Percentiles rank a stretch among this genome's conserved stretches.
These are phyloP conservation scores for Sylvia borin DNA, from an alignment of 2,797 vertebrate species.

Conservation along the genomic window DNA sequence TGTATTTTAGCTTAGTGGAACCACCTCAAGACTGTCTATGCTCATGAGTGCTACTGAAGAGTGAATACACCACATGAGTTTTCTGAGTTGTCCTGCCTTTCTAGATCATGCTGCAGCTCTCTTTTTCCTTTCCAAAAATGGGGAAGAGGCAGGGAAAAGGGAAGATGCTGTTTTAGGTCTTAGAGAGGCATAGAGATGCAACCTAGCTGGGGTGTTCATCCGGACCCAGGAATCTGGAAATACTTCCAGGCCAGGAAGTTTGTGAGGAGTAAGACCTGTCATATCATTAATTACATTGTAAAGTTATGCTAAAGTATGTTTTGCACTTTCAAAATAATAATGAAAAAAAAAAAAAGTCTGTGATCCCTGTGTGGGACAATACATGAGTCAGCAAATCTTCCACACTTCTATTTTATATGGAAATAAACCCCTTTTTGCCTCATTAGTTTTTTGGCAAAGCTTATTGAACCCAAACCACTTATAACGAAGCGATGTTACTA, in stretches of 20 bases:
- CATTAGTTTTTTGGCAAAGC: background rate
- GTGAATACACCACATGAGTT: background rate
- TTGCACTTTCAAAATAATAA: background rate
- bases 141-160: background rate
- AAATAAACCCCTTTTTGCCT: background rate
- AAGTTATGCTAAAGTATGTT: background rate
- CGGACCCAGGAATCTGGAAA: background rate
- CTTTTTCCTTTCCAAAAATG: background rate
- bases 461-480: background rate
- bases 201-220: background rate
- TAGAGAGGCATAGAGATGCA: background rate
- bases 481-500: background rate
- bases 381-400: background rate
- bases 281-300: background rate
- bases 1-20: background rate
- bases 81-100: background rate
- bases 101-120: background rate
- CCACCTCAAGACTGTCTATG: background rate
- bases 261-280: background rate
- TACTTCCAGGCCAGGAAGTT: background rate
- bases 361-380: background rate
- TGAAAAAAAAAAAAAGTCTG: background rate
- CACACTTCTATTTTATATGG: background rate
- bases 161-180: background rate
- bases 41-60: background rate